Base-by-base conservation (phyloP, 2,113 vertebrate genomes). In the Cyanocitta stelleri region DNA sequence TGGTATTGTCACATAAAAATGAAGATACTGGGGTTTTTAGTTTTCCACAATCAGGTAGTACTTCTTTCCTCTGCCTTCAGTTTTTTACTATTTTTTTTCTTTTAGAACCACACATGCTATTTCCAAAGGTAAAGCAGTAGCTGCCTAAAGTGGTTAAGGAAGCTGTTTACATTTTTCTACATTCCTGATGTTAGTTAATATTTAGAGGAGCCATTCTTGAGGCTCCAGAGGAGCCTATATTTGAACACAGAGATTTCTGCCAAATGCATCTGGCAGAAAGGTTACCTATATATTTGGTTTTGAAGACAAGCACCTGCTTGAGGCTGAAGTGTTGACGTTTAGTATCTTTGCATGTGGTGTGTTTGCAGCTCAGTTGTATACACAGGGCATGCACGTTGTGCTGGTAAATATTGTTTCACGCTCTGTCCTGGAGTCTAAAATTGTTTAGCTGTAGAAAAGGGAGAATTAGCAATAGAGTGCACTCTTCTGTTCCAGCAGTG, bases 351-450 rank as follows among this genome's bases (percentile, higher is more conserved):
- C 37, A 44, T 71, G 69, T 68, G 48, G 15, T 92, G 44, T 75
- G 32, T 35, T 90, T 89, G 80, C 69, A 92, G 32, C 49, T 63
- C 68, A 82, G 35, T 55, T 68, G 32, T 76, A 12, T 55, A 35
- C 73, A n/a, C 37, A 48, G n/a, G 16, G 37, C 41, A 20, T 8
- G 14, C 15, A 54, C 43, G 69, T 72, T 81, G 72, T 56, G 37
- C 56, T 87, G 64, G 64, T 94, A 95, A 95, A 92, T 89, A 85
- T 88, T 90, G 90, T 62, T 78, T 88, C 22, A n/a, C 43, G 84
- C 0, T 4, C 64, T 72, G 30, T 84, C 49, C 76, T 67, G 73
- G 56, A 94, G 62, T 54, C 37, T 59, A 43, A 89, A 92, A 67
- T 33, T 90, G 72, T 88, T 94, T 89, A 90, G 66, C 48, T 78